Conservation (phyloP, 2,888 invertebrate species). For the Cryptocephalus primarius region DNA sequence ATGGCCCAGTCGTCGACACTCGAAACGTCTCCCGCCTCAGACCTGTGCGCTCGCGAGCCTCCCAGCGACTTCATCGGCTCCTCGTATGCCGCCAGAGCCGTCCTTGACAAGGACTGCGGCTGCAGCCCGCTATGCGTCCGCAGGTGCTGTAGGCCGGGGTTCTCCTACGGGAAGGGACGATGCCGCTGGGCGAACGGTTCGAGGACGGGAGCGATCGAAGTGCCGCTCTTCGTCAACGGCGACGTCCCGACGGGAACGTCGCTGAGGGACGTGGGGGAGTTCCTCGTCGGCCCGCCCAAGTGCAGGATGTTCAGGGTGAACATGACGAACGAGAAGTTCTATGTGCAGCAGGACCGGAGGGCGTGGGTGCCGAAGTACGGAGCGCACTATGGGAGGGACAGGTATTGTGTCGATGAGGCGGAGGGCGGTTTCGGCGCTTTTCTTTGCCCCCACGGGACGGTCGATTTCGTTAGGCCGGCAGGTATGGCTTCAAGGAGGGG, state of each 20-base stretch:
- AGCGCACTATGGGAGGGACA: constrained; percentile 6
- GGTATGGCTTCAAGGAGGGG: too few relatives aligned
- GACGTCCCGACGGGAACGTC: not conserved
- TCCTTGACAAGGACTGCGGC: not conserved
- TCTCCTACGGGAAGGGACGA: not conserved
- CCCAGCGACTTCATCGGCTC: not conserved
- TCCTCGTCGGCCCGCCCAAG: constrained; percentile 12
- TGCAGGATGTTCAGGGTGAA: constrained; percentile 13
- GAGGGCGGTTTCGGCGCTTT: constrained; percentile 5
- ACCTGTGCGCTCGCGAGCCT: too few relatives aligned
- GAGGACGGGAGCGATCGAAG: not conserved
- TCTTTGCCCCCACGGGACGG: constrained; percentile 6
- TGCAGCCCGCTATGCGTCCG: not conserved
- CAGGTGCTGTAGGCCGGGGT: not conserved
- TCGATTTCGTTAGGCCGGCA: too few relatives aligned
- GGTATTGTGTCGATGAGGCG: constrained; percentile 16
- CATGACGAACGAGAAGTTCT: constrained; percentile 13
- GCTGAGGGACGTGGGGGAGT: constrained; percentile 1
- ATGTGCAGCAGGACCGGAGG: constrained; percentile 16
- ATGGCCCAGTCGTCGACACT: too few relatives aligned
- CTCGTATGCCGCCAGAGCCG: not conserved
- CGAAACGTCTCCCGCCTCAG: too few relatives aligned
- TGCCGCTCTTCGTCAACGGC: not conserved
- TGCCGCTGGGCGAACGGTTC: not conserved
- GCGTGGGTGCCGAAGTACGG: constrained; percentile 14